Conservation (phyloP, 2,888 invertebrate genomes). For the Cheilosia impressa region DNA sequence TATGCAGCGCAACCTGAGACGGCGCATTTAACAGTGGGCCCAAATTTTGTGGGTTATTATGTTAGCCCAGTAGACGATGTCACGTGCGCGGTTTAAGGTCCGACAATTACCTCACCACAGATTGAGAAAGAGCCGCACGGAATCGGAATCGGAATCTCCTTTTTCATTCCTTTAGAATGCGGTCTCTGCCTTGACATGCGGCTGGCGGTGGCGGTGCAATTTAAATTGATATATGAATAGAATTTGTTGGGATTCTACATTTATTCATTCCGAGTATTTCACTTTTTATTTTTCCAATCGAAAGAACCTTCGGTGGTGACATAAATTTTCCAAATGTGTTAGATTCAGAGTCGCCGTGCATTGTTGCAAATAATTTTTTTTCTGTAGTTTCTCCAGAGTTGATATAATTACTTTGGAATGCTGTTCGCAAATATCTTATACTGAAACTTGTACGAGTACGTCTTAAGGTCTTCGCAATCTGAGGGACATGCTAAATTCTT, state of each 20-base stretch:
- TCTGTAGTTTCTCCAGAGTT: neutral
- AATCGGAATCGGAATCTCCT: conserved; percentile 47
- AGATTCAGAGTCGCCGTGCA: conserved; percentile 47
- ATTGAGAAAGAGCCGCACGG: conserved; percentile 27
- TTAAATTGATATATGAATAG: conserved; percentile 61
- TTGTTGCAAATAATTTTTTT: conserved; percentile 19
- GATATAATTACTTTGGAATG: conserved; percentile 51
- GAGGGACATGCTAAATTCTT: neutral
- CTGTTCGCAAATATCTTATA: conserved; percentile 14
- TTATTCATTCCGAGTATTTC: conserved; percentile 34
- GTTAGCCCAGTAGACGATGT: conserved; percentile 67
- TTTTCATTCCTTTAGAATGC: conserved; percentile 39
- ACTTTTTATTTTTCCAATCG: conserved; percentile 8
- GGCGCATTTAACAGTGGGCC: conserved; percentile 20
- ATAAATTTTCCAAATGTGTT: conserved; percentile 50
- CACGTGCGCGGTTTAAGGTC: conserved; percentile 67
- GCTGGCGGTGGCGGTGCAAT: conserved; percentile 37
- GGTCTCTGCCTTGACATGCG: conserved; percentile 61
- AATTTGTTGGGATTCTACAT: conserved; percentile 49
- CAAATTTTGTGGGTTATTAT: conserved; percentile 50
- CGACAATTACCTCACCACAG: conserved; percentile 63
- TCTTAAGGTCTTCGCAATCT: conserved; percentile 21
- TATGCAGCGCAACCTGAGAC: conserved; percentile 49
- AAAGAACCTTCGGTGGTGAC: conserved; percentile 60
- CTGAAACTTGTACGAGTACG: neutral